Conservation (phyloP, 1,140 invertebrate genomes). For the Diuraphis noxia region DNA sequence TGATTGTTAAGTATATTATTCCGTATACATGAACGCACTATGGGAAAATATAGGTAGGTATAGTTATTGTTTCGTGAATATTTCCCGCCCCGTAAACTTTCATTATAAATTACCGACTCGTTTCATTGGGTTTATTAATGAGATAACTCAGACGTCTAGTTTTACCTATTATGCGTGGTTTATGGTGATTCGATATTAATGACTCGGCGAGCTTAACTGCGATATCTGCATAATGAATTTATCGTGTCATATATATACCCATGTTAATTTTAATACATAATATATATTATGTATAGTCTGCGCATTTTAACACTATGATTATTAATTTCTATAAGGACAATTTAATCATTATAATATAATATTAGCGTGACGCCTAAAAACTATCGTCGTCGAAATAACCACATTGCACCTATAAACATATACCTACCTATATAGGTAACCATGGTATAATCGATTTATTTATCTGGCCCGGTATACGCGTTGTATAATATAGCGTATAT, state of each 20-base stretch:
- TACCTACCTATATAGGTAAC: too few species aligned
- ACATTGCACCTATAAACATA: not conserved
- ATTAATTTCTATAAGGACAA: not conserved
- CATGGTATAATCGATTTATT: not conserved
- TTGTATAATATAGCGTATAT: too few species aligned
- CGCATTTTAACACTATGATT: not conserved
- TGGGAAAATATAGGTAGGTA: not conserved
- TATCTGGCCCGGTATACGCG: not conserved
- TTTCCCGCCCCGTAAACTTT: not conserved
- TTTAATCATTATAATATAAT: not conserved
- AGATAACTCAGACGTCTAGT: conserved; percentile 4
- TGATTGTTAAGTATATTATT: not conserved
- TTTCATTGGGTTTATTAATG: not conserved
- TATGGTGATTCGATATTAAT: not conserved
- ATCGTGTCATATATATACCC: not conserved
- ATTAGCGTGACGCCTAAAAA: not conserved
- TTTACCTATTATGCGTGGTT: not conserved
- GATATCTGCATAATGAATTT: not conserved
- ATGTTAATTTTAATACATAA: not conserved
- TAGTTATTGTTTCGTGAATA: not conserved
- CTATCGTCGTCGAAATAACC: not conserved
- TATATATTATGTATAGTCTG: not conserved
- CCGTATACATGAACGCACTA: not conserved
- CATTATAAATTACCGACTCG: not conserved
- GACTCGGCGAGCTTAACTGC: not conserved